A percentile compares a stretch with the other conserved stretches of the same genome.
Evolutionary conservation across 2,888 invertebrate genomes (phyloP).

Genomic region (Campoplex nolae): DNA sequence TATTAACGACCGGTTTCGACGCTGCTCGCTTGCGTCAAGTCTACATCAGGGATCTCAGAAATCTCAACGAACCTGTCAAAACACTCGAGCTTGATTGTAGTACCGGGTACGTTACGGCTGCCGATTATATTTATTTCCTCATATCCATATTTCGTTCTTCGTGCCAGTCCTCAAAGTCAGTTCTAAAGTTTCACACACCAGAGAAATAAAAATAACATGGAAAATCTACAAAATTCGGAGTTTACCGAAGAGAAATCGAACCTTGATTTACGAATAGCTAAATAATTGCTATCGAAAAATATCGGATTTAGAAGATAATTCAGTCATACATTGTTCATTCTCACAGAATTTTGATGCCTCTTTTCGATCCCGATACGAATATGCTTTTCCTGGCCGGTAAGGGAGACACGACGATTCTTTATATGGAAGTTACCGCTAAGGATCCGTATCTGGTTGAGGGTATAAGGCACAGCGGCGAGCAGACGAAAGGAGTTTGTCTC

Average conservation of each 20-base stretch:
- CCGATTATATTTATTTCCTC: neutral
- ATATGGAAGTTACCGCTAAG: slow-evolving; percentile 95
- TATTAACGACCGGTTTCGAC: slow-evolving; percentile 96
- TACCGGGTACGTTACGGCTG: slow-evolving; percentile 87
- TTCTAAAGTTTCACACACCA: neutral
- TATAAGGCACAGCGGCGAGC: slow-evolving; percentile 94
- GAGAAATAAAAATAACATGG: neutral
- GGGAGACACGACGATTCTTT: slow-evolving; percentile 96
- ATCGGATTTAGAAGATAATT: too few relatives aligned
- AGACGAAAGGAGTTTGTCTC: slow-evolving; percentile 96
- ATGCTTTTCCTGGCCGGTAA: slow-evolving; percentile 98
- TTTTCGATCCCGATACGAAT: slow-evolving; percentile 96
- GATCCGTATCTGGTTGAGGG: slow-evolving; percentile 97
- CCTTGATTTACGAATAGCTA: too few relatives aligned
- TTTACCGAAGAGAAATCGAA: too few relatives aligned
- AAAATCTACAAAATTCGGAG: neutral
- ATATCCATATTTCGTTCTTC: neutral
- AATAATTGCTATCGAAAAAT: too few relatives aligned
- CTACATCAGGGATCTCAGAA: slow-evolving; percentile 94
- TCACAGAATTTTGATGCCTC: slow-evolving; percentile 92
- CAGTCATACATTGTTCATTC: neutral
- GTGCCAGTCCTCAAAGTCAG: neutral
- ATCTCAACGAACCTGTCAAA: slow-evolving; percentile 91
- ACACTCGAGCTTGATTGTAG: slow-evolving; percentile 93
- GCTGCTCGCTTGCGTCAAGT: slow-evolving; percentile 94